Conservation (phyloP, 2,888 invertebrate species). For the Epistrophe eligans region DNA sequence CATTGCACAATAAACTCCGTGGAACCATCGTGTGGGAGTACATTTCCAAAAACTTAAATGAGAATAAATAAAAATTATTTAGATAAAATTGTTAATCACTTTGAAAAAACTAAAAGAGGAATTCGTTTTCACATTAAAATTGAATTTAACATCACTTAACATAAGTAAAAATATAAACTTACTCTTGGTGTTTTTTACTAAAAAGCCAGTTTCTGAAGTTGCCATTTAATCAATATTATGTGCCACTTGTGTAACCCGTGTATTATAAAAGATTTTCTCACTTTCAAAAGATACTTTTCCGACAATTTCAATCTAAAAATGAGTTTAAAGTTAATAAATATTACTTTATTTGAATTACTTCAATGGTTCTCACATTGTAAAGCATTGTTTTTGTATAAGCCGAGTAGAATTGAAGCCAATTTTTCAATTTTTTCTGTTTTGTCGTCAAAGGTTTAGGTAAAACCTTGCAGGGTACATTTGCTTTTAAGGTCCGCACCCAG, state of each 20-base stretch:
- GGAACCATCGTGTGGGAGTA: too few relatives aligned
- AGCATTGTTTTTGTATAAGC: conserved; percentile 87
- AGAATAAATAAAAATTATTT: too few relatives aligned
- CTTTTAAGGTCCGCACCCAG: conserved; percentile 85
- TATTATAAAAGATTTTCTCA: conserved; percentile 86
- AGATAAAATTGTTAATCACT: too few relatives aligned
- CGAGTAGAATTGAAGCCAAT: conserved; percentile 89
- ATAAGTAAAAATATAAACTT: too few relatives aligned
- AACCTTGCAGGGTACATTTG: conserved; percentile 87
- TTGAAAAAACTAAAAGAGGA: too few relatives aligned
- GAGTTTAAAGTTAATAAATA: background rate
- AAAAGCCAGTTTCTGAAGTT: conserved; percentile 89
- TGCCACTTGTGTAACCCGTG: conserved; percentile 88
- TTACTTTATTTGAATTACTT: background rate
- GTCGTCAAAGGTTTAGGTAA: conserved; percentile 86
- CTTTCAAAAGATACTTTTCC: conserved; percentile 87
- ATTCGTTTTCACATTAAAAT: too few relatives aligned
- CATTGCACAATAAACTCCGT: too few relatives aligned
- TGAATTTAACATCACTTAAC: too few relatives aligned
- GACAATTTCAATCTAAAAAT: conserved; percentile 88
- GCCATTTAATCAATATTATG: conserved; percentile 90
- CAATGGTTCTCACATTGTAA: conserved; percentile 87
- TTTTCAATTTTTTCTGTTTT: conserved; percentile 84
- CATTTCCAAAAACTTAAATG: too few relatives aligned
- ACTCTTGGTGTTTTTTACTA: too few relatives aligned